A percentile compares a stretch with the other conserved stretches of the same genome.
phyloP scores from a whole-genome alignment of 2,113 vertebrate species.

The Pimephales promelas region DNA sequence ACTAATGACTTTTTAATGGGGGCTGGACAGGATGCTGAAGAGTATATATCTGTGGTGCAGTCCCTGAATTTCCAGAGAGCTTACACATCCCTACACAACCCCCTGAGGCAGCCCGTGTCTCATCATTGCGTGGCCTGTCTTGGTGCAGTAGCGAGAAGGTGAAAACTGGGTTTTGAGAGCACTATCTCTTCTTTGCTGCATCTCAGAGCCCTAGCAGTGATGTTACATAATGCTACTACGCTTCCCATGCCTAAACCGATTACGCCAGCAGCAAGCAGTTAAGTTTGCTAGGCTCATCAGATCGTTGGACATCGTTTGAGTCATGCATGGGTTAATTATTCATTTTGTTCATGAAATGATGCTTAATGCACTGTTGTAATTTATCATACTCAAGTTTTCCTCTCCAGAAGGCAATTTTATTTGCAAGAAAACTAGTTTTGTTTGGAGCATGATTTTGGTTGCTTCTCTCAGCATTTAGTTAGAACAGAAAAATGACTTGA shows the following conservation, averaged over 20 bases:
- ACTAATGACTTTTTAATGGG: slow-evolving; percentile 39
- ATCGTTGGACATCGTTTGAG: slow-evolving; percentile 13
- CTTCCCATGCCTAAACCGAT: slow-evolving; percentile 67
- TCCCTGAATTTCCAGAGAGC: not conserved
- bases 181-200: slow-evolving; percentile 33
- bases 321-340: not conserved
- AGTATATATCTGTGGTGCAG: not conserved
- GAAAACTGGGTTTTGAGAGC: slow-evolving; percentile 16
- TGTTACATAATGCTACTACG: slow-evolving; percentile 67
- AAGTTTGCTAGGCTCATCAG: slow-evolving; percentile 52
- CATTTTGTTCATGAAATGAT: not conserved
- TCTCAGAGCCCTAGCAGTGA: slow-evolving; percentile 53
- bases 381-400: not conserved
- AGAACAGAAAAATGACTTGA: slow-evolving; percentile 6
- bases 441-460: not conserved
- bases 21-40: slow-evolving; percentile 22
- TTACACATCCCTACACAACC: not conserved
- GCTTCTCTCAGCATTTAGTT: not conserved
- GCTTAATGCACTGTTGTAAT: not conserved
- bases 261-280: slow-evolving; percentile 55
- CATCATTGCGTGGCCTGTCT: not conserved
- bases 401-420: not conserved
- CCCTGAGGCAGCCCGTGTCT: not conserved
- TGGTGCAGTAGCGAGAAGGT: not conserved
- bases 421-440: not conserved